phyloP scores from a whole-genome alignment of 2,113 vertebrate genomes.

The Melanocharis versteri region DNA sequence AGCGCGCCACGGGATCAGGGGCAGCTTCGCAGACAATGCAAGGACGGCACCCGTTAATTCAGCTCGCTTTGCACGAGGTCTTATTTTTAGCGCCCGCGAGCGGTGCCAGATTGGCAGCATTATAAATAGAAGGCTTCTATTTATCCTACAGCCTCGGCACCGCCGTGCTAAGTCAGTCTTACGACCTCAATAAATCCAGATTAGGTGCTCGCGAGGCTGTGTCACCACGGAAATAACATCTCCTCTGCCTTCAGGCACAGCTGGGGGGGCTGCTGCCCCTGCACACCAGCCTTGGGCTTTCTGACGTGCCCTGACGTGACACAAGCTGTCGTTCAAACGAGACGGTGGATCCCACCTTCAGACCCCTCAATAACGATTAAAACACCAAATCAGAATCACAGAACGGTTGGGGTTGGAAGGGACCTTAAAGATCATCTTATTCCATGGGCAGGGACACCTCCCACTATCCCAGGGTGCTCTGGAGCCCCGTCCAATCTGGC shows the following conservation, averaged over 20 bases:
- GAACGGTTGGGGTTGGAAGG: background rate
- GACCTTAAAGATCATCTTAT: background rate
- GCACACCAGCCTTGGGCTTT: background rate
- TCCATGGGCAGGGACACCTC: background rate
- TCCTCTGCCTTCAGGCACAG: background rate
- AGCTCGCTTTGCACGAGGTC: background rate
- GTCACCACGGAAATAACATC: background rate
- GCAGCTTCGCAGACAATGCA: background rate
- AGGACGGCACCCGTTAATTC: background rate
- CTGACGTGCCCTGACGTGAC: background rate
- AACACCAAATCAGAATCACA: background rate
- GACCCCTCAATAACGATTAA: background rate
- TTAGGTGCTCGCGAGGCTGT: constrained; percentile 13
- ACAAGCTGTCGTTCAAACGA: background rate
- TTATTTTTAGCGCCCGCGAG: constrained; percentile 23
- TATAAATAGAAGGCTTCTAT: constrained; percentile 53
- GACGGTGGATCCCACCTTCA: background rate
- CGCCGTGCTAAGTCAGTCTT: background rate
- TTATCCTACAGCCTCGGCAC: constrained; percentile 19
- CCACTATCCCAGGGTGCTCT: rapidly evolving
- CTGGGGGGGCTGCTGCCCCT: background rate
- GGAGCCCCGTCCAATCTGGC: rapidly evolving
- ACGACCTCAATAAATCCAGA: constrained; percentile 53
- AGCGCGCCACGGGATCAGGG: background rate
- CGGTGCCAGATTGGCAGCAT: background rate